phyloP scores from a whole-genome alignment of 1,140 invertebrate species.

The Psix sp. region DNA sequence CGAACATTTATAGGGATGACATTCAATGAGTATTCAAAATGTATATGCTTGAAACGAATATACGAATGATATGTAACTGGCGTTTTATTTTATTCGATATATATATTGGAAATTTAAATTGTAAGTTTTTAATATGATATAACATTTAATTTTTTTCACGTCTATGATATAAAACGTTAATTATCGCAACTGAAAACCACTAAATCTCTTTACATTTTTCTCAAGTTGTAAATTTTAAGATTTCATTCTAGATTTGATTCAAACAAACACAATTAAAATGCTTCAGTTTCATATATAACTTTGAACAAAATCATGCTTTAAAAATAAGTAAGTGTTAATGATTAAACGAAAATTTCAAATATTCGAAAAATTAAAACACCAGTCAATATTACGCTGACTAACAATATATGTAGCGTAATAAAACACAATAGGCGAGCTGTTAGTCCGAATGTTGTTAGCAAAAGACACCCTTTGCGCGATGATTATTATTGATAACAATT shows the following conservation, averaged over 20 bases:
- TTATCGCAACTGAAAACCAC: too few relatives aligned
- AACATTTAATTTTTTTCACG: too few relatives aligned
- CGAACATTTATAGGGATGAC: slow-evolving; percentile 38
- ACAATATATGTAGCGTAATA: slow-evolving; percentile 59
- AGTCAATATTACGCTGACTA: slow-evolving; percentile 52
- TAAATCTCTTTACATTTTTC: too few relatives aligned
- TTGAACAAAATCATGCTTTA: not conserved
- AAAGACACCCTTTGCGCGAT: slow-evolving; percentile 71
- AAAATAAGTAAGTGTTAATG: not conserved
- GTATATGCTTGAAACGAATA: slow-evolving; percentile 30
- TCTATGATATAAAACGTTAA: too few relatives aligned
- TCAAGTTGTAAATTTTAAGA: too few relatives aligned
- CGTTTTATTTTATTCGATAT: slow-evolving; percentile 14
- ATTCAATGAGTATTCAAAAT: slow-evolving; percentile 33
- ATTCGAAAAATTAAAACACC: slow-evolving; percentile 40
- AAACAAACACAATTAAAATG: too few relatives aligned
- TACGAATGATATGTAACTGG: slow-evolving; percentile 32
- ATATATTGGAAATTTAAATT: not conserved
- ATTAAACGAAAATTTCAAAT: slow-evolving; percentile 1
- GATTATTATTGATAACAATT: slow-evolving; percentile 62
- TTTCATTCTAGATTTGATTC: too few relatives aligned
- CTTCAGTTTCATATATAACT: not conserved
- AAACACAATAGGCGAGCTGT: slow-evolving; percentile 73
- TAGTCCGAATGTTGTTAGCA: slow-evolving; percentile 76
- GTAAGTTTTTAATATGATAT: not conserved